These are phyloP conservation scores for Himalopsyche tibetana DNA, from an alignment of 2,888 invertebrate genomes.

Conservation along the genomic window DNA sequence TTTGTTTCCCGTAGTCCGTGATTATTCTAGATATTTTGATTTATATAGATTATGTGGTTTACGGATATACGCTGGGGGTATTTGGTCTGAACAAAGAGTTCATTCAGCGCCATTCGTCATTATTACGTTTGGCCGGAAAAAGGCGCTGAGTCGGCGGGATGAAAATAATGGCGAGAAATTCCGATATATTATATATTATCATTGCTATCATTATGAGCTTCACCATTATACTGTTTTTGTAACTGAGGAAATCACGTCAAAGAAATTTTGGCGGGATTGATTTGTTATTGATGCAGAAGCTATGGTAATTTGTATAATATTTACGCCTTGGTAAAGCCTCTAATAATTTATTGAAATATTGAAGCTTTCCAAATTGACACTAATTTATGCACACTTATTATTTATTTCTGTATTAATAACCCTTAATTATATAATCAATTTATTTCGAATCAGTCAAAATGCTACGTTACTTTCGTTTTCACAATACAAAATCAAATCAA, in stretches of 20 bases:
- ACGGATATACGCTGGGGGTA: conserved; percentile 50
- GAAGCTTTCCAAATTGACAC: too few species aligned
- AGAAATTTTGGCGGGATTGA: conserved; percentile 49
- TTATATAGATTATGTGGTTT: conserved; percentile 35
- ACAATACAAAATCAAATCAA: too few species aligned
- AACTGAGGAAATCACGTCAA: conserved; percentile 37
- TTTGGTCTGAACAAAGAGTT: conserved; percentile 54
- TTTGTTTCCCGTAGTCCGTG: background rate
- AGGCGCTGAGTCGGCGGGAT: conserved; percentile 57
- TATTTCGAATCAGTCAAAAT: too few species aligned
- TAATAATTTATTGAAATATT: background rate
- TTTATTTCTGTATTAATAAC: too few species aligned
- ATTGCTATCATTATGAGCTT: conserved; percentile 55
- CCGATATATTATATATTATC: conserved; percentile 48
- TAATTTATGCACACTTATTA: too few species aligned
- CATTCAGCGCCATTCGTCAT: conserved; percentile 59
- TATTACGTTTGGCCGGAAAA: conserved; percentile 61
- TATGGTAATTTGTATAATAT: too few species aligned
- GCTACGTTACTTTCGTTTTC: too few species aligned
- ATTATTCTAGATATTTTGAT: conserved; percentile 25
- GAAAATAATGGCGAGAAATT: conserved; percentile 46
- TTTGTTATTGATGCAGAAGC: conserved; percentile 4
- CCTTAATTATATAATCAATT: too few species aligned
- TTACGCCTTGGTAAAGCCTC: too few species aligned
- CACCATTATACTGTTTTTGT: conserved; percentile 53